phyloP scores from a whole-genome alignment of 2,888 invertebrate genomes.

The Amphimallon solstitiale region DNA sequence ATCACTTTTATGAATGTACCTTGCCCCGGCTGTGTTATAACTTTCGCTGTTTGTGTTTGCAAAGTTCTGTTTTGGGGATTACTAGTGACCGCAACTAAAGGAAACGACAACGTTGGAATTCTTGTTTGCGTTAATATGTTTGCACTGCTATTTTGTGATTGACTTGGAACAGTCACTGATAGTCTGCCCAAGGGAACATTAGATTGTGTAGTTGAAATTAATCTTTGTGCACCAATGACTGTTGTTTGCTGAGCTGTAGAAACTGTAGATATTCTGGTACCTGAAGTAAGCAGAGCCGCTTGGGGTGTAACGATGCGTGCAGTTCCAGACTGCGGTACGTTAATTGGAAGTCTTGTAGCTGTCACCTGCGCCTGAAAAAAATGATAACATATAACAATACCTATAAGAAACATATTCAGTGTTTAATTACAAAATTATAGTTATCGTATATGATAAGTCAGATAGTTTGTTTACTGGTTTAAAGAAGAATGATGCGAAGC shows the following conservation, averaged over 20 bases:
- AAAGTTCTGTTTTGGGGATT: slow-evolving; percentile 52
- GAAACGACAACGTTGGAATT: slow-evolving; percentile 57
- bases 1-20: slow-evolving; percentile 48
- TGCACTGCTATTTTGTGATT: slow-evolving; percentile 49
- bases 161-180: slow-evolving; percentile 53
- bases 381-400: no score
- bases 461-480: no score
- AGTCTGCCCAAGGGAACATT: slow-evolving; percentile 54
- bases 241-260: slow-evolving; percentile 52
- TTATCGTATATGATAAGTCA: no score
- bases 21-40: slow-evolving; percentile 61
- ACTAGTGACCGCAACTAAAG: slow-evolving; percentile 57
- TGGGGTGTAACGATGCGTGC: slow-evolving; percentile 56
- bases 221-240: slow-evolving; percentile 50
- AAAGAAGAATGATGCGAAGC: no score
- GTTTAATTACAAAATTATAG: no score
- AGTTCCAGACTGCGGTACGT: slow-evolving; percentile 52
- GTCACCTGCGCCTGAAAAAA: slow-evolving; percentile 55
- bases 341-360: slow-evolving; percentile 57
- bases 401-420: no score
- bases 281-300: slow-evolving; percentile 57
- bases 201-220: slow-evolving; percentile 56
- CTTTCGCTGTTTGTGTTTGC: slow-evolving; percentile 58
- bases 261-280: slow-evolving; percentile 56
- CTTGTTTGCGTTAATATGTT: slow-evolving; percentile 55